Base-by-base conservation (phyloP, 2,113 vertebrate species). In the Sturnira hondurensis region DNA sequence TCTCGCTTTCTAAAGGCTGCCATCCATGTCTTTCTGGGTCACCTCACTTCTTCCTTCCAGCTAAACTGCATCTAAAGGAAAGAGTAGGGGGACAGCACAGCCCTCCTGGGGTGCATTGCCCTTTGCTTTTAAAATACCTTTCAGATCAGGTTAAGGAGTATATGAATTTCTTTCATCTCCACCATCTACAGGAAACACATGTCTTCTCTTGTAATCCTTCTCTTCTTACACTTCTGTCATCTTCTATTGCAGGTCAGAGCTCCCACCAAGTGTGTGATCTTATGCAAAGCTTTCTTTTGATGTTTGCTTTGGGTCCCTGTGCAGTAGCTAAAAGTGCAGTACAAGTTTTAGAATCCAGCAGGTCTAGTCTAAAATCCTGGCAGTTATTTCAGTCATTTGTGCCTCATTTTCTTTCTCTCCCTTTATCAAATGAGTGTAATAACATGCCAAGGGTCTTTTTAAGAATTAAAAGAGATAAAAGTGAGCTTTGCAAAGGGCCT, bases 221-320 rank as follows among this genome's bases (percentile, higher is more conserved):
- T n/a, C n/a, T n/a, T n/a, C n/a, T n/a, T n/a, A n/a, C 33, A 43
- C n/a, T 83, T 95, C 63, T 95, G 83, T 89, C 68, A 70, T 50
- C 31, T 68, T 68, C 50, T 54, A 1, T 19, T 6, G 22, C 19
- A 33, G 74, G 86, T 58, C 54, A 88, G 56, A 94, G 43, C 70
- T 89, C 63, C 38, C 31, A 89, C 11, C 20, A 58, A 70, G 24
- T 11, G 0, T 89, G 41, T 41, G 50, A 63, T 78, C 41, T 54
- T 68, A 94, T 74, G 86, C 82, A 94, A 91, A 96, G 26, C 12
- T 70, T 87, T 81, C 74, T 84, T 89, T 83, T 47, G 24, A 74
- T 70, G 36, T 36, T 93, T 68, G 45, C 91, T 94, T 89, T 8
- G 26, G 68, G 47, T 89, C 68, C 33, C 31, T 45, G 31, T 50